Evolutionary conservation across 2,797 vertebrate genomes (phyloP).

Genomic region (Buceros bicornis): DNA sequence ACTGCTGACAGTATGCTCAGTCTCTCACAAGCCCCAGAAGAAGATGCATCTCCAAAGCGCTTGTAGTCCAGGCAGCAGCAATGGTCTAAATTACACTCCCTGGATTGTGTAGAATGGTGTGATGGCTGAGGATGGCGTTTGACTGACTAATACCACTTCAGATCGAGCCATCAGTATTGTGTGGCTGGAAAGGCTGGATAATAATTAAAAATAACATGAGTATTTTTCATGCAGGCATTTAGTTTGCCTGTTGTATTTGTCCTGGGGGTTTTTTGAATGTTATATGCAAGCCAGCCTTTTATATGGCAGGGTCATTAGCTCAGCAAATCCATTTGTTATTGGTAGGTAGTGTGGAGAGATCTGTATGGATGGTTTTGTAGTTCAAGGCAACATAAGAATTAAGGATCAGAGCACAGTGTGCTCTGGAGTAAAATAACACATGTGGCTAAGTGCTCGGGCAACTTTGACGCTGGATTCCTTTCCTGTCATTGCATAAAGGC

Average conservation of each 20-base stretch:
- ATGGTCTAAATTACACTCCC: background rate
- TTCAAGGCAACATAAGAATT: constrained; percentile 10
- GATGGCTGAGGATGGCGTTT: background rate
- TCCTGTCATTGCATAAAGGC: constrained; percentile 7
- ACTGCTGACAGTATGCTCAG: constrained; percentile 18
- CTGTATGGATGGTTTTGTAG: constrained; percentile 4
- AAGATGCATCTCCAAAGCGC: background rate
- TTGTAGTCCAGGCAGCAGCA: background rate
- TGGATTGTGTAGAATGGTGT: background rate
- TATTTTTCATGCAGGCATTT: background rate
- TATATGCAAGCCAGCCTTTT: background rate
- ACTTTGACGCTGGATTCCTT: constrained; percentile 41
- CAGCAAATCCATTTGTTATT: background rate
- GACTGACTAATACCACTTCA: background rate
- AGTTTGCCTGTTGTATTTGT: background rate
- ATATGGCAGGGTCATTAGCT: background rate
- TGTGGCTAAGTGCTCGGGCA: background rate
- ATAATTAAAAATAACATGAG: background rate
- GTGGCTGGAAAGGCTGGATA: background rate
- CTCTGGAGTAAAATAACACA: constrained; percentile 25
- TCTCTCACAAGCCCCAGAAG: background rate
- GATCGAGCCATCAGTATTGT: background rate
- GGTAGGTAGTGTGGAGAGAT: background rate
- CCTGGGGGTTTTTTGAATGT: background rate
- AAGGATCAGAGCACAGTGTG: background rate